Base-by-base conservation (phyloP, 2,797 vertebrate species). In the Parotocinclus haroldoi region DNA sequence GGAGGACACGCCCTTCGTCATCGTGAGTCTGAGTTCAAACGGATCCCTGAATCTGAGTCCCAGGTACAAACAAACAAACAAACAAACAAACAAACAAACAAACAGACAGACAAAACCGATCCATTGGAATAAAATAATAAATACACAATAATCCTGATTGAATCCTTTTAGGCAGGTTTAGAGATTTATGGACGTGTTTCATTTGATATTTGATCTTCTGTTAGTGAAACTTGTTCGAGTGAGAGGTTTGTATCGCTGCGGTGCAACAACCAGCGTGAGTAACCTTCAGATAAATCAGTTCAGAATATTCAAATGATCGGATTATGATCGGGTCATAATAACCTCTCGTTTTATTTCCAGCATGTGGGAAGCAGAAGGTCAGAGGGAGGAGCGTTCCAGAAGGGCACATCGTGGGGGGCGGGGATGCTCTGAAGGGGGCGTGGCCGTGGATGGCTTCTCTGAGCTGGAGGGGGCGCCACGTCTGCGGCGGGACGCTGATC, bases 381-480 rank as follows among this genome's bases (percentile, higher is more conserved):
- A 0, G 19, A 7, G 37, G 18, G 38, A 10, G 13, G 16, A 7
- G 27, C 7, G 38, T 40, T 42, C 3, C 7, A 7, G 40, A 9
- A 42, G 40, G 7, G 8, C 40, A 42, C 78, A 91, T 99, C 50
- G 86, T 90, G 54, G 94, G 94, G 10, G 96, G 96, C 59, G 83
- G 48, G 1, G 50, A 93, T 10, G 86, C 94, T 0, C 67, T 16
- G 10, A 85, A 85, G 70, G 93, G 89, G 54, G 84, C 90, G 14
- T 99, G 96, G 96, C 96, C 96, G 0, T 99, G 96, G 96, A 73
- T 93, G 0, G 89, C 84, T 16, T 94, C 92, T 13, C 87, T 99
- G 4, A 81, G 82, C 27, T 94, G 91, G 76, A 78, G 39, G 7
- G 79, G 68, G 0, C 69, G 0, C 0, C 85, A 88, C 0, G 0